A percentile compares a stretch with the other conserved stretches of the same genome.
Evolutionary conservation across 1,140 invertebrate genomes (phyloP).

Genomic region (Papilio polytes): DNA sequence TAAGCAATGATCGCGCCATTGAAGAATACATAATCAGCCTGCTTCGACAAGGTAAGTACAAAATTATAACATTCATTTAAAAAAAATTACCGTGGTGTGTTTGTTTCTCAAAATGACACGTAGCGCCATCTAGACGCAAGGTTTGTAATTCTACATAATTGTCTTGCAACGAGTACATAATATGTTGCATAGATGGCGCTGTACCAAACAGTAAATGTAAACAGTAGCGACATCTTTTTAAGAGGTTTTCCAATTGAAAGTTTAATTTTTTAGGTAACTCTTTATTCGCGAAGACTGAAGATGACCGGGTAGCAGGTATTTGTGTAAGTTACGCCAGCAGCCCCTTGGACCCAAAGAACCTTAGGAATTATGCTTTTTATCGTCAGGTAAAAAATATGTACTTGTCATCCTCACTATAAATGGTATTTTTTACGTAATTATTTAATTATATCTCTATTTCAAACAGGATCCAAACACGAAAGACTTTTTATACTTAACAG

Average conservation of each 20-base stretch:
- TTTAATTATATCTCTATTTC: slow-evolving; percentile 35
- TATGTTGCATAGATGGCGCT: not conserved
- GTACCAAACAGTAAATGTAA: not conserved
- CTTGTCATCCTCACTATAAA: not conserved
- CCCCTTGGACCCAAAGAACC: slow-evolving; percentile 61
- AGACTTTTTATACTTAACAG: slow-evolving; percentile 70
- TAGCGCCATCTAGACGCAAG: not conserved
- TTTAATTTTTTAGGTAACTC: slow-evolving; percentile 62
- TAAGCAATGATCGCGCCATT: slow-evolving; percentile 61
- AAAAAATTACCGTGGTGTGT: too few species aligned
- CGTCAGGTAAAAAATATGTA: slow-evolving; percentile 58
- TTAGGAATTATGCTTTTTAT: slow-evolving; percentile 71
- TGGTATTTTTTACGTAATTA: not conserved
- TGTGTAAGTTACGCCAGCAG: slow-evolving; percentile 65
- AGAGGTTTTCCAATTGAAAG: slow-evolving; percentile 51
- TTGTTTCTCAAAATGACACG: not conserved
- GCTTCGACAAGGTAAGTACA: slow-evolving; percentile 67
- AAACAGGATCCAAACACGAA: slow-evolving; percentile 70
- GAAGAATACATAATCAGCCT: slow-evolving; percentile 66
- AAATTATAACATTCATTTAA: not conserved
- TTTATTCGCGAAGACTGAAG: slow-evolving; percentile 57
- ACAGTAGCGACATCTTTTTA: slow-evolving; percentile 41
- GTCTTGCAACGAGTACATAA: not conserved
- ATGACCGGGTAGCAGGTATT: slow-evolving; percentile 60
- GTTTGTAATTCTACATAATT: not conserved